A percentile compares a stretch with the other conserved stretches of the same genome.
phyloP scores from a whole-genome alignment of 1,140 invertebrate genomes.

The Apis dorsata region DNA sequence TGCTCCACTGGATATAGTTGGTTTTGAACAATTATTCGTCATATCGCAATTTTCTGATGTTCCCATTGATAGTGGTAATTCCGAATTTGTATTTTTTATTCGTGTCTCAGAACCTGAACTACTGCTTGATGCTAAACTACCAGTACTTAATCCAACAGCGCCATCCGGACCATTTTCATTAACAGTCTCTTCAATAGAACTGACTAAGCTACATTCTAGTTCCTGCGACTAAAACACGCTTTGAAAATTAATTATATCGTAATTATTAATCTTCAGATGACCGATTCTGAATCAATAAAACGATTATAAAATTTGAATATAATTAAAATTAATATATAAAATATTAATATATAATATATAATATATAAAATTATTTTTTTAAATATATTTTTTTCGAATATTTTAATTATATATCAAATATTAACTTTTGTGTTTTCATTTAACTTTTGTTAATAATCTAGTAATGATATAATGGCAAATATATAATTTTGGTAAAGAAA shows the following conservation, averaged over 20 bases:
- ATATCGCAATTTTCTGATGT: conserved; percentile 63
- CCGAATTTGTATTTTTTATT: conserved; percentile 62
- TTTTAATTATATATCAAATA: too few relatives aligned
- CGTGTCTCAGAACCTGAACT: conserved; percentile 76
- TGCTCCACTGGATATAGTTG: conserved; percentile 86
- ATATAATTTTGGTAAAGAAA: too few relatives aligned
- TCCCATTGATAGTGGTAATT: conserved; percentile 56
- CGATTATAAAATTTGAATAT: too few relatives aligned
- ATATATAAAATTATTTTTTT: too few relatives aligned
- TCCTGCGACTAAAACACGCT: conserved; percentile 53
- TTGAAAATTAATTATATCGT: conserved; percentile 1
- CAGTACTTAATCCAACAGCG: conserved; percentile 77
- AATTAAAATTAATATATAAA: too few relatives aligned
- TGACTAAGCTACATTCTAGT: conserved; percentile 51
- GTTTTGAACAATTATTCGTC: conserved; percentile 76
- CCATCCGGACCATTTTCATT: conserved; percentile 24
- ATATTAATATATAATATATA: too few relatives aligned
- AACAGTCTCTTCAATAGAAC: conserved; percentile 40
- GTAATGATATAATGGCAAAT: too few relatives aligned
- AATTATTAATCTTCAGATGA: too few relatives aligned
- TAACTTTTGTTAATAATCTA: too few relatives aligned
- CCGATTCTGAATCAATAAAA: too few relatives aligned
- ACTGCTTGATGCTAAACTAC: conserved; percentile 80
- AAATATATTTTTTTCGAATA: too few relatives aligned
- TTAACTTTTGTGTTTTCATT: too few relatives aligned